Percentiles rank a stretch among this genome's conserved stretches.
Conservation (phyloP, 2,797 vertebrate genomes). For the Chiloscyllium punctatum region DNA sequence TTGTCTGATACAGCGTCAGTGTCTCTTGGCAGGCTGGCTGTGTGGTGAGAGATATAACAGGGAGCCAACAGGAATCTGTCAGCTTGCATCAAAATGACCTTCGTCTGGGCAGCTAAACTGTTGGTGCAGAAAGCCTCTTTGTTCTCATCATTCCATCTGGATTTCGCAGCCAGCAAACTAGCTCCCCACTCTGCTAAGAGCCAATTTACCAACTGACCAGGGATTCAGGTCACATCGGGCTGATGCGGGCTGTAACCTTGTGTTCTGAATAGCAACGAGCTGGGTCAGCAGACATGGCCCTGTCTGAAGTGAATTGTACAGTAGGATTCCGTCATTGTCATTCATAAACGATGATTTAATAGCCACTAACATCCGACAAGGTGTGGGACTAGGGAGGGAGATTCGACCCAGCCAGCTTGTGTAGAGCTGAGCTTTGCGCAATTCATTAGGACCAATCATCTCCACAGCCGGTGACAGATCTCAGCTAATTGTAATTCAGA, state of each 20-base stretch:
- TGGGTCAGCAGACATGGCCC: not conserved
- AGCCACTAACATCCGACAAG: not conserved
- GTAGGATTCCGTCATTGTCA: not conserved
- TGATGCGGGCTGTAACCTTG: not conserved
- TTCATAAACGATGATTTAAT: not conserved
- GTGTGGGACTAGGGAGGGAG: not conserved
- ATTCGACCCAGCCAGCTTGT: not conserved
- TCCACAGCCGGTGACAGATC: not conserved
- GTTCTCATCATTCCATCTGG: too few relatives aligned
- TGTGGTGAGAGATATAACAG: conserved; percentile 20
- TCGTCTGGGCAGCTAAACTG: not conserved
- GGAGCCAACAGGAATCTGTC: conserved; percentile 24
- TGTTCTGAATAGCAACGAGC: not conserved
- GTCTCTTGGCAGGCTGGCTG: not conserved
- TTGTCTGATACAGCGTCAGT: not conserved
- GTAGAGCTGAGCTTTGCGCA: not conserved
- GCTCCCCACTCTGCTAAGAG: not conserved
- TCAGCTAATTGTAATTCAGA: not conserved
- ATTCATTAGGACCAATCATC: not conserved
- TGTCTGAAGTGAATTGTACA: not conserved
- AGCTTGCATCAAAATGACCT: conserved; percentile 17
- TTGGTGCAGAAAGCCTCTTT: not conserved
- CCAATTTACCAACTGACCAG: not conserved
- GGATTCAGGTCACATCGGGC: conserved; percentile 1
- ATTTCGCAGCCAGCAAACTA: not conserved